Conservation (phyloP, 2,888 invertebrate genomes). For the Eilema sororculum region DNA sequence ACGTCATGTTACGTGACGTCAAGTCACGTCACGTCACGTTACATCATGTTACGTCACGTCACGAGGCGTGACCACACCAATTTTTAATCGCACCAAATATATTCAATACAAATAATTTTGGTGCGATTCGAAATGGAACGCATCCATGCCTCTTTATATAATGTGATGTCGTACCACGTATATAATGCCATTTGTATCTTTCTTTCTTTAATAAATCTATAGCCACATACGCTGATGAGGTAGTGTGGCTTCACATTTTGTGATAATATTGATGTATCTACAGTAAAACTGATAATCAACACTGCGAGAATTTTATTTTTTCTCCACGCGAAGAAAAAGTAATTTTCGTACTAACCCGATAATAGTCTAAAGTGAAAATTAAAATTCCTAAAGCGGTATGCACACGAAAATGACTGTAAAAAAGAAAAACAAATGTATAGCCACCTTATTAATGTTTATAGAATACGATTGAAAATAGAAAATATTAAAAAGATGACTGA, state of each 20-base stretch:
- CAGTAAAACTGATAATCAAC: background rate
- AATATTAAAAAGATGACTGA: slow-evolving; percentile 48
- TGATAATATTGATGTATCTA: background rate
- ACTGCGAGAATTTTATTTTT: background rate
- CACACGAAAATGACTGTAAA: background rate
- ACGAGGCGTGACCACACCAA: background rate
- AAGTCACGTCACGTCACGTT: background rate
- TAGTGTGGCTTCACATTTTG: background rate
- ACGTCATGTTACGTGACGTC: background rate
- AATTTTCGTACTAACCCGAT: too few relatives aligned
- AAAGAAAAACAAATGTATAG: slow-evolving; percentile 1
- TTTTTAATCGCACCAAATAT: background rate
- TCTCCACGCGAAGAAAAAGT: background rate
- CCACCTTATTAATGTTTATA: background rate
- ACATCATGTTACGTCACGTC: background rate
- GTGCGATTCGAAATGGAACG: background rate
- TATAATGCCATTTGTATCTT: background rate
- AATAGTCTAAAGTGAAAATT: background rate
- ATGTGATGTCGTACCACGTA: background rate
- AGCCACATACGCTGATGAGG: background rate
- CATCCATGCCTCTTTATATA: background rate
- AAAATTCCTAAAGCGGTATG: background rate
- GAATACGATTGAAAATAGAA: slow-evolving; percentile 12
- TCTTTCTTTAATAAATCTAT: background rate
- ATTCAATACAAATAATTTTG: background rate